Conservation (phyloP, 2,888 invertebrate species). For the Acanthosoma haemorrhoidale region DNA sequence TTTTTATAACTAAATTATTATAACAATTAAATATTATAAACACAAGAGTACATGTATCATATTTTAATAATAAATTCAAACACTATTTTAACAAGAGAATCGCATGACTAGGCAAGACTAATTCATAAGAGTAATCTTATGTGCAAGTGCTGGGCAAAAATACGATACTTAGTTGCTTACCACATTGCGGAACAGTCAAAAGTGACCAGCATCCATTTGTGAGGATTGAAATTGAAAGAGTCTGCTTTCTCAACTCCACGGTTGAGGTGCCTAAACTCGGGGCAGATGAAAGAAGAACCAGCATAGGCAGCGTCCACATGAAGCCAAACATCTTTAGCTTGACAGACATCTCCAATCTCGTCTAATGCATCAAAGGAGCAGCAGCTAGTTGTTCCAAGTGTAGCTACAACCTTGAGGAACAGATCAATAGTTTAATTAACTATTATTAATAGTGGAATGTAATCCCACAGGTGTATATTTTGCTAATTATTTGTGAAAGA, state of each 20-base stretch:
- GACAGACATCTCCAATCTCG: slow-evolving; percentile 66
- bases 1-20: background rate
- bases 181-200: slow-evolving; percentile 99
- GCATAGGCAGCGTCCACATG: slow-evolving; percentile 97
- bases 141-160: too few species aligned
- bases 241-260: slow-evolving; percentile 83
- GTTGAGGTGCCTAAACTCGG: slow-evolving; percentile 88
- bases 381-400: slow-evolving; percentile 81
- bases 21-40: background rate
- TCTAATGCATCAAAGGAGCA: slow-evolving; percentile 81
- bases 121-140: too few species aligned
- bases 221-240: slow-evolving; percentile 98
- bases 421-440: too few species aligned
- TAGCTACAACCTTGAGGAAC: slow-evolving; percentile 55
- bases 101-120: background rate
- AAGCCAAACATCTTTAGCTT: slow-evolving; percentile 72
- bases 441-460: too few species aligned
- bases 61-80: too few species aligned
- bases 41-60: background rate
- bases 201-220: slow-evolving; percentile 98
- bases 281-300: slow-evolving; percentile 90
- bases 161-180: too few species aligned
- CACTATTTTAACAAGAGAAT: background rate
- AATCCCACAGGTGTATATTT: too few species aligned
- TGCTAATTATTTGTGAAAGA: too few species aligned